Conservation (phyloP, 2,888 invertebrate genomes). For the Noctua comes region DNA sequence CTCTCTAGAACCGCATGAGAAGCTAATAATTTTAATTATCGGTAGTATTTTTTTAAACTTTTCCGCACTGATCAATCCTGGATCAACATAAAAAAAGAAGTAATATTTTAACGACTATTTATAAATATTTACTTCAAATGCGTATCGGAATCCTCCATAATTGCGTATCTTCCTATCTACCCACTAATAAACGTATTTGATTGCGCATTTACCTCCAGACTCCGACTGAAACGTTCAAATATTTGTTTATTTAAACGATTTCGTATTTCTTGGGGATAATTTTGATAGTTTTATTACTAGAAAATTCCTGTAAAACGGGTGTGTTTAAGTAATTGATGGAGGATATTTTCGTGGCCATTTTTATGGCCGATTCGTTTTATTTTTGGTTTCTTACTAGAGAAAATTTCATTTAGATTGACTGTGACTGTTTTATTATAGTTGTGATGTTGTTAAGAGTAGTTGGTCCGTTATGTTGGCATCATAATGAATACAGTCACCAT, state of each 20-base stretch:
- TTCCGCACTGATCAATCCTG: background rate
- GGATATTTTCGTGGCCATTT: conserved; percentile 34
- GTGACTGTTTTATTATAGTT: conserved; percentile 32
- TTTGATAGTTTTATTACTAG: conserved; percentile 63
- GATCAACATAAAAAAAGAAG: background rate
- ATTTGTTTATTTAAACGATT: conserved; percentile 57
- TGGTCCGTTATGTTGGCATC: too few species aligned
- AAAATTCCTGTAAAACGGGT: conserved; percentile 52
- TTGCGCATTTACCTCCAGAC: conserved; percentile 48
- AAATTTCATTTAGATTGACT: conserved; percentile 30
- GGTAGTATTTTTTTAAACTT: too few species aligned
- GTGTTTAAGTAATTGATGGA: conserved; percentile 50
- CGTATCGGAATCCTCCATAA: conserved; percentile 49
- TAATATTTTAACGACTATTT: conserved; percentile 25
- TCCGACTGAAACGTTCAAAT: conserved; percentile 41
- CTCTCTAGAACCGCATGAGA: background rate
- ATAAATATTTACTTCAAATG: conserved; percentile 60
- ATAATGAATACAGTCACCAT: background rate
- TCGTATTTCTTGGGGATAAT: conserved; percentile 43
- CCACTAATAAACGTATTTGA: conserved; percentile 61
- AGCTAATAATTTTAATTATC: background rate
- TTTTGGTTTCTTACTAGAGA: conserved; percentile 22
- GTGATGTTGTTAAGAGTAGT: background rate
- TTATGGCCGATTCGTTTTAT: conserved; percentile 39
- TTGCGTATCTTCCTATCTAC: conserved; percentile 39